A percentile compares a stretch with the other conserved stretches of the same genome.
These are phyloP conservation scores for Asbolus verrucosus DNA, from an alignment of 1,140 invertebrate species.

Conservation along the genomic window DNA sequence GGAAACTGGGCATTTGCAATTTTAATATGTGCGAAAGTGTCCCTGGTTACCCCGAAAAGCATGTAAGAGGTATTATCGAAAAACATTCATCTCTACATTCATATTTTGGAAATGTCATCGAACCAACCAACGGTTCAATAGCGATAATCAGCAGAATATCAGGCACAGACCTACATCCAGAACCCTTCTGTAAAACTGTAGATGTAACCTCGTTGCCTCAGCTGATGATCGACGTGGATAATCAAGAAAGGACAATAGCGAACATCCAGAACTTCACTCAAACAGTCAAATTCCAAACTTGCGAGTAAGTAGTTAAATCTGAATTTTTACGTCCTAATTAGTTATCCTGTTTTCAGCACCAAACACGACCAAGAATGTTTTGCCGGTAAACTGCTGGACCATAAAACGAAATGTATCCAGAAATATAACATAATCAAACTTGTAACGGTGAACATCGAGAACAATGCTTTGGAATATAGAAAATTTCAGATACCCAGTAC, in stretches of 20 bases:
- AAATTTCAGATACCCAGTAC: conserved; percentile 56
- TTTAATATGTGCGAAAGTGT: conserved; percentile 12
- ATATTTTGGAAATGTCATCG: conserved; percentile 47
- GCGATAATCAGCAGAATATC: not conserved
- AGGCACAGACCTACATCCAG: conserved; percentile 16
- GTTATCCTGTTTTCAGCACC: no score
- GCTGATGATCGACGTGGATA: conserved; percentile 42
- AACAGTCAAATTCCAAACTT: conserved; percentile 52
- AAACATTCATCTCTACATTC: conserved; percentile 45
- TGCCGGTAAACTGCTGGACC: conserved; percentile 41
- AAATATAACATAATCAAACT: conserved; percentile 55
- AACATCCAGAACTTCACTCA: conserved; percentile 51
- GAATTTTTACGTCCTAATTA: conserved; percentile 44
- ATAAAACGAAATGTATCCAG: conserved; percentile 51
- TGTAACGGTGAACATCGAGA: conserved; percentile 41
- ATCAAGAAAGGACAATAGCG: conserved; percentile 49
- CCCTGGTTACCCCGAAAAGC: conserved; percentile 47
- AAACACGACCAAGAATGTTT: conserved; percentile 47
- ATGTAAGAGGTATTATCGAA: conserved; percentile 50
- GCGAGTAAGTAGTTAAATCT: conserved; percentile 51
- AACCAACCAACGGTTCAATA: conserved; percentile 41
- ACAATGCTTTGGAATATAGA: conserved; percentile 52
- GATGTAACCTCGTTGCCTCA: conserved; percentile 47
- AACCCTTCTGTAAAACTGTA: conserved; percentile 50
- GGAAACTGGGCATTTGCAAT: not conserved